Base-by-base conservation (phyloP, 2,797 vertebrate species). In the Psittacula echo region DNA sequence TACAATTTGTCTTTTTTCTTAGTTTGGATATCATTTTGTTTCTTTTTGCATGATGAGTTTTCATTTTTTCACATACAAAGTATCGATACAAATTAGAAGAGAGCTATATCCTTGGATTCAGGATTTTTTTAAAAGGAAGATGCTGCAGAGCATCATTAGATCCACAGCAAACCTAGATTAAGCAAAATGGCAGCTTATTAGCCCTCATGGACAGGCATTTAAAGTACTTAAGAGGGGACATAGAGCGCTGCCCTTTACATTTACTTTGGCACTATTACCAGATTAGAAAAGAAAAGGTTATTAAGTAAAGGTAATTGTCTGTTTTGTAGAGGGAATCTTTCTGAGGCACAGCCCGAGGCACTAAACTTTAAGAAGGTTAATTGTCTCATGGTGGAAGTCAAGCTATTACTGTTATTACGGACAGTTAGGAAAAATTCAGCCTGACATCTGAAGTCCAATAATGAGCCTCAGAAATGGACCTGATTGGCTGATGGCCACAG, bases 301-400 rank as follows among this genome's bases (percentile, higher is more conserved):
- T 94, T 96, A 97, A 96, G 90, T 85, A 93, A 93, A 96, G 89
- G 85, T 93, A 96, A 97, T 96, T 96, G 94, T 97, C 94, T 95
- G 61, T 85, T 96, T 92, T 96, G 94, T 93, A 61, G 82, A 96
- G 82, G 79, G 93, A 94, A 94, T 87, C 89, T 95, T 98, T 96
- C 93, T 86, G 94, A 97, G 93, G 95, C 94, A 95, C 86, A 93
- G 93, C 94, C 96, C 34, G 70, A 95, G 83, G 87, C 71, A 87
- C 85, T 96, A 97, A 94, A 90, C 83, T 97, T 97, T 87, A 96
- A 96, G 89, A 89, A 96, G 95, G 96, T 95, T 96, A 97, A 96
- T 97, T 93, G 96, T 96, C 96, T 97, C 88, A 77, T 66, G 93
- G 96, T 96, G 90, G 95, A 96, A 96, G 92, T 85, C 85, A 91